A percentile compares a stretch with the other conserved stretches of the same genome.
Evolutionary conservation across 2,113 vertebrate genomes (phyloP).

Genomic region (Leucoraja erinaceus): DNA sequence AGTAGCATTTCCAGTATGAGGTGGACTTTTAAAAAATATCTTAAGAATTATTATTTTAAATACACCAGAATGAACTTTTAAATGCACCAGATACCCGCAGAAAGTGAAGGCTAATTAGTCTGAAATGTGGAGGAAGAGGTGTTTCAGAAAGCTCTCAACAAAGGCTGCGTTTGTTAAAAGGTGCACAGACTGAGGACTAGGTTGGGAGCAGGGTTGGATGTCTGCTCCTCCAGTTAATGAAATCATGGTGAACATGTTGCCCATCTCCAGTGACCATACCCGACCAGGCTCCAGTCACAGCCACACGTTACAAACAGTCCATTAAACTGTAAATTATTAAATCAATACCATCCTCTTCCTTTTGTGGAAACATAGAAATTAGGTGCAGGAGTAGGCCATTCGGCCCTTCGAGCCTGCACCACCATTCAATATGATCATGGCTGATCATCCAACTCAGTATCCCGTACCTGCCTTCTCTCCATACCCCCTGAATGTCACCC

Average conservation of each 20-base stretch:
- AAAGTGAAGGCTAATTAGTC: not conserved
- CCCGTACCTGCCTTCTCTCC: too few species aligned
- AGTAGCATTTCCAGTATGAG: constrained; percentile 24
- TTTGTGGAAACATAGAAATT: too few species aligned
- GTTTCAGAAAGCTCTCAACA: not conserved
- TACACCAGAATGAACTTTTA: not conserved
- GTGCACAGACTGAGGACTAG: not conserved
- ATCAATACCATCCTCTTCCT: not conserved
- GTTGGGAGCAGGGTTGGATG: not conserved
- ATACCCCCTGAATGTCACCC: too few species aligned
- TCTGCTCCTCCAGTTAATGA: not conserved
- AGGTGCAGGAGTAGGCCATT: too few species aligned
- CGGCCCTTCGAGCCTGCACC: too few species aligned
- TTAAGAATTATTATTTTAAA: too few species aligned
- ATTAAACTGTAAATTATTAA: not conserved
- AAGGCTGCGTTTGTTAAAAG: not conserved
- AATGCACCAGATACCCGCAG: not conserved
- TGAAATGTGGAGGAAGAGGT: not conserved
- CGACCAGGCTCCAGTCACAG: too few species aligned
- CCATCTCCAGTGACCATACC: too few species aligned
- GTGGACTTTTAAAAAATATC: not conserved
- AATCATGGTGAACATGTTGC: not conserved
- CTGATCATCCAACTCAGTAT: too few species aligned
- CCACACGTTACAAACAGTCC: not conserved
- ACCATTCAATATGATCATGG: too few species aligned